Evolutionary conservation across 1,140 invertebrate genomes (phyloP), one percentile per base, ranked within the genome.

Genomic region (Drosophila bifasciata): DNA sequence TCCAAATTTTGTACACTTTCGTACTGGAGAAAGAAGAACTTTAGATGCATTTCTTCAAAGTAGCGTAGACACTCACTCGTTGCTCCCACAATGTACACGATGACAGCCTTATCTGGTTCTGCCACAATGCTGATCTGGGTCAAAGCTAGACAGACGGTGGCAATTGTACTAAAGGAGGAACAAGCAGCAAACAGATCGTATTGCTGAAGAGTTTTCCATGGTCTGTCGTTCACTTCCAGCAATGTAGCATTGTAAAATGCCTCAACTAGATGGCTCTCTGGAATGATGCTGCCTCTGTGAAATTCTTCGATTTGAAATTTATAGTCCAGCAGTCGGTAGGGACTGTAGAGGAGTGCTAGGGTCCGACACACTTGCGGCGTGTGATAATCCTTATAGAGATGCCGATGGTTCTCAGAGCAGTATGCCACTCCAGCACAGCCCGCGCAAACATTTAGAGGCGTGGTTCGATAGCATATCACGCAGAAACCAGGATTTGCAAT

Each of bases 151-250:
- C 72, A 86, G 36, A 83, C 50, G 40, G 62, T 77, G 15, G 36
- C 60, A 15, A 90, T 77, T 21, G 76, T 80, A 13, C 86, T 90
- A 11, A 90, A 88, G 3, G 73, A 76, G 5, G 78, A 85, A 9
- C 68, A 79, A 3, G 23, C 43, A 3, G 69, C 46, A 48, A 80
- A 80, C 0, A 25, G n/a, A 8, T 84, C 46, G 46, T 74, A 89
- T 16, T 57, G 43, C n/a, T 59, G 13, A 16, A 72, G 45, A n/a
- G 28, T 49, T 5, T 41, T 40, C 39, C 51, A 71, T 0, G 76
- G 63, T 5, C 44, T 19, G 5, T 45, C 9, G 6, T 52, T 52
- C 0, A 90, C 25, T 0, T 7, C n/a, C 1, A 75, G n/a, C 4
- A 16, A 25, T 1, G 63, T 81, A 11, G 71, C 50, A 3, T 41